Percentiles rank a stretch among this genome's conserved stretches.
Conservation (phyloP, 2,797 vertebrate genomes). For the Chelonia mydas region DNA sequence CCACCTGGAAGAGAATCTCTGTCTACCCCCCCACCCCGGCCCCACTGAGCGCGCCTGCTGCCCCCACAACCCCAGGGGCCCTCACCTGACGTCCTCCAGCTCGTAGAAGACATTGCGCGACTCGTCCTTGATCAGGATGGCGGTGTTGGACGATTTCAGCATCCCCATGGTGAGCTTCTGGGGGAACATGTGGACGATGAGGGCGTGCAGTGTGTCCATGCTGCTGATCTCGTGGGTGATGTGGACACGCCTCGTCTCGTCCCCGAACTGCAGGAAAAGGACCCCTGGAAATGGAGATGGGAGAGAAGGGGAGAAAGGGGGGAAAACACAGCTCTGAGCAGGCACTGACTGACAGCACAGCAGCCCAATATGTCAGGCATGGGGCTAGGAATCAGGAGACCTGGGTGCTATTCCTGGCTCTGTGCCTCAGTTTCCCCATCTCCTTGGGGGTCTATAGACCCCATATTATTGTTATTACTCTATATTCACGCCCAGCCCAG, state of each 20-base stretch:
- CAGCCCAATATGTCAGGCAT: too few species aligned
- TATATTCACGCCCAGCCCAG: not conserved
- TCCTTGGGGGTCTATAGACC: accelerated
- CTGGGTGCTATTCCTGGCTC: not conserved
- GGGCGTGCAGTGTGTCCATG: slow-evolving; percentile 97
- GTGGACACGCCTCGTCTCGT: slow-evolving; percentile 96
- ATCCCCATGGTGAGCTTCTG: slow-evolving; percentile 98
- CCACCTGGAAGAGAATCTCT: not conserved
- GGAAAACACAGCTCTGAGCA: not conserved
- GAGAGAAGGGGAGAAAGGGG: accelerated
- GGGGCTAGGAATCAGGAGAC: not conserved
- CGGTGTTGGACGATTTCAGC: slow-evolving; percentile 98
- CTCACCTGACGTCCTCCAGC: slow-evolving; percentile 93
- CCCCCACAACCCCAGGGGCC: not conserved
- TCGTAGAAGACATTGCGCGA: slow-evolving; percentile 98
- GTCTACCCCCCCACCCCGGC: accelerated
- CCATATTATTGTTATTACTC: not conserved
- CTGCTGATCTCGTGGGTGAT: slow-evolving; percentile 99
- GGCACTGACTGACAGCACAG: not conserved
- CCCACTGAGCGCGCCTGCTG: not conserved
- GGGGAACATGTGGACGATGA: slow-evolving; percentile 99
- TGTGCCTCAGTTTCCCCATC: not conserved
- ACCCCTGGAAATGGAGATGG: slow-evolving; percentile 83
- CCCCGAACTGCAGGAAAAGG: slow-evolving; percentile 97
- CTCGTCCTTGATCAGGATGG: slow-evolving; percentile 99